These are phyloP conservation scores for Tanaodytes sp. DNA, from an alignment of 2,888 invertebrate species.

Conservation along the genomic window DNA sequence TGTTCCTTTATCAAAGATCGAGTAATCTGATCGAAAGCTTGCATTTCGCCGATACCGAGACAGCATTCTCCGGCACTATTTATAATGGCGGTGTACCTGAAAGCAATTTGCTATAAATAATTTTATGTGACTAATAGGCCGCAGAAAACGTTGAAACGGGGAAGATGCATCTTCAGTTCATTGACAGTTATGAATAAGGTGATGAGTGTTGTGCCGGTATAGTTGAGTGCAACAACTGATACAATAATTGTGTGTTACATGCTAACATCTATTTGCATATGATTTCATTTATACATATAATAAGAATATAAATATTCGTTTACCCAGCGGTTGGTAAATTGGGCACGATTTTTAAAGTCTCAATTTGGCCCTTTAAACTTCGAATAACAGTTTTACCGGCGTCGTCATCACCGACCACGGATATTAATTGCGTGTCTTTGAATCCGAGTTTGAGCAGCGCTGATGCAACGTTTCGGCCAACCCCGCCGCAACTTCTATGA, in stretches of 20 bases:
- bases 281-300: too few species aligned
- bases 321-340: conserved; percentile 65
- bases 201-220: conserved; percentile 5
- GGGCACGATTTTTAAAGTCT: conserved; percentile 59
- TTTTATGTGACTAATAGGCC: neutral
- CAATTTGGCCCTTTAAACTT: conserved; percentile 60
- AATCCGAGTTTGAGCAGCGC: conserved; percentile 84
- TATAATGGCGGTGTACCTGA: conserved; percentile 85
- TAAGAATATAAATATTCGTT: too few species aligned
- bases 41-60: conserved; percentile 89
- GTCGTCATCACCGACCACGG: conserved; percentile 67
- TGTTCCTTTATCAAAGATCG: conserved; percentile 78
- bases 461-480: conserved; percentile 93
- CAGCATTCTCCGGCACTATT: conserved; percentile 84
- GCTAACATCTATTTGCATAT: too few species aligned
- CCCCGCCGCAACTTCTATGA: conserved; percentile 86
- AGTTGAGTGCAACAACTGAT: too few species aligned
- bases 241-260: too few species aligned
- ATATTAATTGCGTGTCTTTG: conserved; percentile 66
- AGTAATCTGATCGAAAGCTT: conserved; percentile 81
- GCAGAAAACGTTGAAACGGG: too few species aligned
- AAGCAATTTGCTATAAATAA: conserved; percentile 68
- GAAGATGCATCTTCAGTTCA: neutral
- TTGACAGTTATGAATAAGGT: neutral
- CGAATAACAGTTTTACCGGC: conserved; percentile 62